A percentile compares a stretch with the other conserved stretches of the same genome.
Conservation (phyloP, 2,797 vertebrate genomes). For the Pelobates cultripes region DNA sequence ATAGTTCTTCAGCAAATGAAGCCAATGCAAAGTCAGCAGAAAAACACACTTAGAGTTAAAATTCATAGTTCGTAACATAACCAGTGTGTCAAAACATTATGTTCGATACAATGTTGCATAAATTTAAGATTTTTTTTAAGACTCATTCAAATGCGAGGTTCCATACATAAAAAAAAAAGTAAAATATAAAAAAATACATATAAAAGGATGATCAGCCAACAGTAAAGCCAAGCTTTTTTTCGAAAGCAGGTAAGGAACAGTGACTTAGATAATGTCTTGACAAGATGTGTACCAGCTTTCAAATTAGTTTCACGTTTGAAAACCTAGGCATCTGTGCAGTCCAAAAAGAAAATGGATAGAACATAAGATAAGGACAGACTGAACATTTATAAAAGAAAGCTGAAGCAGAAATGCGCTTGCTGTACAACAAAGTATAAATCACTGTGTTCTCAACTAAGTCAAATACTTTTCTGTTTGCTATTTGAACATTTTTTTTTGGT, state of each 20-base stretch:
- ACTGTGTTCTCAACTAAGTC: constrained; percentile 8
- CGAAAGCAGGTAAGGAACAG: constrained; percentile 3
- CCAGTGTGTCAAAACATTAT: constrained; percentile 5
- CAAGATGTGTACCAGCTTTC: constrained; percentile 23
- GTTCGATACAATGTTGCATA: neutral
- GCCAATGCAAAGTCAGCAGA: too few species aligned
- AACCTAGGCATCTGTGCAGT: constrained; percentile 5
- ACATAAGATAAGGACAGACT: constrained; percentile 29
- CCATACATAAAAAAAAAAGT: neutral
- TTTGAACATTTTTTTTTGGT: neutral
- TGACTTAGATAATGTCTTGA: constrained; percentile 17
- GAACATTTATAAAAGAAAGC: constrained; percentile 25
- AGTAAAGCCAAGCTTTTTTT: constrained; percentile 19
- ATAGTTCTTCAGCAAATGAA: too few species aligned
- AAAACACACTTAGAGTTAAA: too few species aligned
- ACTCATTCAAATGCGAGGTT: neutral
- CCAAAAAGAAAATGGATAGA: constrained; percentile 15
- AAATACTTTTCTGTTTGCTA: constrained; percentile 9
- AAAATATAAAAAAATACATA: neutral
- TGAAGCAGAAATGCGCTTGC: constrained; percentile 21
- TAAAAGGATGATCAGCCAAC: too few species aligned
- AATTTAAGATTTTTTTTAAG: too few species aligned
- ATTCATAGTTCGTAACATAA: constrained; percentile 2
- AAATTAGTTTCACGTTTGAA: constrained; percentile 48
- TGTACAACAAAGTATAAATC: constrained; percentile 24